These are phyloP conservation scores for Bujurquina vittata DNA, from an alignment of 2,113 vertebrate species.

Conservation along the genomic window DNA sequence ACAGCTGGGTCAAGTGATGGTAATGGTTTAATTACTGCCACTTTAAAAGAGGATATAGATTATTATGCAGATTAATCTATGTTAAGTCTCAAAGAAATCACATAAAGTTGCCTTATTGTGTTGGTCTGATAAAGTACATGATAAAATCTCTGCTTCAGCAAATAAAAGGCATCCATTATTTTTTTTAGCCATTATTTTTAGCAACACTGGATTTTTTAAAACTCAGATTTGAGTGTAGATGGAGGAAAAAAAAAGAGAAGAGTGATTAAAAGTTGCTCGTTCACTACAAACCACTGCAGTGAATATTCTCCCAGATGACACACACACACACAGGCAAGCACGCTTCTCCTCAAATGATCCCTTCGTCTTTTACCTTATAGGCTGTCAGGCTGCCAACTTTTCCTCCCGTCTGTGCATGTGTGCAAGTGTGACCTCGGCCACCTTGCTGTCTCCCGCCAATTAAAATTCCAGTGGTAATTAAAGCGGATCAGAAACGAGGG, in stretches of 20 bases:
- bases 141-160: background rate
- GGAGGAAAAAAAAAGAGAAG: background rate
- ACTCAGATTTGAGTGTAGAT: background rate
- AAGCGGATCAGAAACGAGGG: slow-evolving; percentile 78
- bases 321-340: background rate
- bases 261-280: background rate
- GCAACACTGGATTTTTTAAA: background rate
- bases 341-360: slow-evolving; percentile 37
- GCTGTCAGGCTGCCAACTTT: slow-evolving; percentile 21
- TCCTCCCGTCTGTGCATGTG: slow-evolving; percentile 10
- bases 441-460: slow-evolving; percentile 79
- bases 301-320: background rate
- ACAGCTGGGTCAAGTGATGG: background rate
- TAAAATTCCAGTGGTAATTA: slow-evolving; percentile 84
- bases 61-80: background rate
- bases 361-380: slow-evolving; percentile 37
- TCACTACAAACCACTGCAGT: slow-evolving; percentile 7
- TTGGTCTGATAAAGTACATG: background rate
- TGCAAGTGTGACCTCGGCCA: slow-evolving; percentile 74
- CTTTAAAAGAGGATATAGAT: background rate
- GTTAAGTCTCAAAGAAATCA: background rate
- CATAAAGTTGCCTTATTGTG: background rate
- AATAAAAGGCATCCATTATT: background rate
- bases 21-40: background rate
- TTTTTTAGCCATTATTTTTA: background rate